phyloP scores from a whole-genome alignment of 2,113 vertebrate genomes.

The Prionailurus bengalensis region DNA sequence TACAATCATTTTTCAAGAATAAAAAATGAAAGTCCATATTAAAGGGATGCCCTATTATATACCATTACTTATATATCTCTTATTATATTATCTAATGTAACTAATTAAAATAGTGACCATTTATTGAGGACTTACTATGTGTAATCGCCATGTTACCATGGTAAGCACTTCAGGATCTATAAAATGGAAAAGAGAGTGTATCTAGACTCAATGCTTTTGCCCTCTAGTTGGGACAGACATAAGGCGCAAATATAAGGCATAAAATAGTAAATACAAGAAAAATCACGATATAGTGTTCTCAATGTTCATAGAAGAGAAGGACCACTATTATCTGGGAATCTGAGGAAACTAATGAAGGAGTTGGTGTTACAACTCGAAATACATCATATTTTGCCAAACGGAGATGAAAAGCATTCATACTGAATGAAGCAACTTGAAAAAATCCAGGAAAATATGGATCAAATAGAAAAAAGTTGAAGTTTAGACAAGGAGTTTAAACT shows the following conservation, averaged over 20 bases:
- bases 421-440: not conserved
- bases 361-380: not conserved
- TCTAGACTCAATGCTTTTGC: not conserved
- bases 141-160: not conserved
- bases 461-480: not conserved
- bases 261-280: not conserved
- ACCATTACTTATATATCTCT: not conserved
- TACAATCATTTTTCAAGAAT: not conserved
- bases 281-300: not conserved
- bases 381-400: not conserved
- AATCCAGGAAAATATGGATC: not conserved
- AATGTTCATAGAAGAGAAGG: not conserved
- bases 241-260: not conserved
- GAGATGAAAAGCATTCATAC: not conserved
- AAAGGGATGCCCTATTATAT: not conserved
- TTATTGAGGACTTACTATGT: not conserved
- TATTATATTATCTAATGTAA: not conserved
- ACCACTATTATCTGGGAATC: not conserved
- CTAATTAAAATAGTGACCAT: not conserved
- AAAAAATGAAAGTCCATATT: not conserved
- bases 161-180: not conserved
- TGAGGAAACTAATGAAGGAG: not conserved
- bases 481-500: not conserved
- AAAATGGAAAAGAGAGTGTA: not conserved
- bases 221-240: not conserved